Conservation (phyloP, 1,140 invertebrate genomes). For the Drosophila biarmipes region DNA sequence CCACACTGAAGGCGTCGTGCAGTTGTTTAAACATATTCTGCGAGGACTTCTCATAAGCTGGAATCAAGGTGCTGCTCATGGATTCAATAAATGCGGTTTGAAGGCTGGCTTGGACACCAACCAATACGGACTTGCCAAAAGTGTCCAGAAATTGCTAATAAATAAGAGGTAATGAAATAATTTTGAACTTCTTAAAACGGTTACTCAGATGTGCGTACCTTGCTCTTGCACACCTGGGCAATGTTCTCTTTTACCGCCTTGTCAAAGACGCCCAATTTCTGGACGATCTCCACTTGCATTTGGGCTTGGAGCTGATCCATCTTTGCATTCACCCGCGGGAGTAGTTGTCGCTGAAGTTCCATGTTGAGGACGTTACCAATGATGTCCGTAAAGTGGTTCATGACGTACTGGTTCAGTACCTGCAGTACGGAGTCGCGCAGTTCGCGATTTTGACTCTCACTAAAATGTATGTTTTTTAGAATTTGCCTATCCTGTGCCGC, state of each 20-base stretch:
- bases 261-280: conserved; percentile 90
- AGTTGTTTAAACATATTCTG: conserved; percentile 94
- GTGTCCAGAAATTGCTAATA: conserved; percentile 89
- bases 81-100: conserved; percentile 87
- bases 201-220: conserved; percentile 84
- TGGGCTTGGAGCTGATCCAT: conserved; percentile 89
- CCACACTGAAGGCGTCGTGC: conserved; percentile 92
- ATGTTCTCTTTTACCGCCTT: conserved; percentile 91
- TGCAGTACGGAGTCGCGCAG: conserved; percentile 85
- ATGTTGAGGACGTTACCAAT: conserved; percentile 84
- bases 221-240: conserved; percentile 90
- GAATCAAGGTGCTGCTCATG: conserved; percentile 90
- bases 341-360: conserved; percentile 85
- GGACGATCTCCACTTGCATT: conserved; percentile 89
- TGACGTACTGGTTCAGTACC: conserved; percentile 83
- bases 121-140: conserved; percentile 87
- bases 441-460: conserved; percentile 84
- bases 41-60: conserved; percentile 93
- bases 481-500: background rate
- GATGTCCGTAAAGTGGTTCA: conserved; percentile 84
- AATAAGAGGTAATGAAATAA: background rate
- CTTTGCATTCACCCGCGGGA: conserved; percentile 85
- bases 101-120: conserved; percentile 85
- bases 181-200: background rate
- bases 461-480: conserved; percentile 2